Evolutionary conservation across 35 echinoderm and acorn worm genomes (phyloP).

Genomic region (Apostichopus japonicus): DNA sequence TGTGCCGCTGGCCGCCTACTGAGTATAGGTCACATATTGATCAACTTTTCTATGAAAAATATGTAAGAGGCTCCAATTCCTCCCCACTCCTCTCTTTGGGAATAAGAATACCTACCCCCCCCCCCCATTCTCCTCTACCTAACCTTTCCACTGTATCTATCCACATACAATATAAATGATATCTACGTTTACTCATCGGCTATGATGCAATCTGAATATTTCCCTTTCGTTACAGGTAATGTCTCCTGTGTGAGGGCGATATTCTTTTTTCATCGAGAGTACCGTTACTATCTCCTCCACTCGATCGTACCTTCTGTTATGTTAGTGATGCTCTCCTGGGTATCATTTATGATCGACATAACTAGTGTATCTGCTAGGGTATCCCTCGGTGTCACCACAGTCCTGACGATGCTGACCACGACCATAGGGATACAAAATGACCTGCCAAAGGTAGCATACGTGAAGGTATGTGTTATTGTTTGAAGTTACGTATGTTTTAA

Average conservation of each 20-base stretch:
- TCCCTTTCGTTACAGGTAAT: slow-evolving; percentile 40
- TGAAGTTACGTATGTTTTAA: no score
- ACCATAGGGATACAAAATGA: slow-evolving; percentile 73
- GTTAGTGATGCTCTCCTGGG: slow-evolving; percentile 80
- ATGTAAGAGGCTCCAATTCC: no score
- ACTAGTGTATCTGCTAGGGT: slow-evolving; percentile 75
- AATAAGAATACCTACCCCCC: no score
- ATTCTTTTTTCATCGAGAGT: slow-evolving; percentile 65
- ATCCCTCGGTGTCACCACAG: slow-evolving; percentile 78
- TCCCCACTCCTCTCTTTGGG: no score
- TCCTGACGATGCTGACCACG: slow-evolving; percentile 81
- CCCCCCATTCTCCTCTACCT: no score
- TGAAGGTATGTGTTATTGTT: slow-evolving; percentile 80
- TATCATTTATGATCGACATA: slow-evolving; percentile 88
- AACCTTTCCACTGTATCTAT: no score
- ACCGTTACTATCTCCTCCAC: slow-evolving; percentile 90
- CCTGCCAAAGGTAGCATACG: slow-evolving; percentile 79
- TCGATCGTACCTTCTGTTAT: slow-evolving; percentile 78
- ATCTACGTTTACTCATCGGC: no score
- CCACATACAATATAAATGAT: no score
- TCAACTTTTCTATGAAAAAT: no score
- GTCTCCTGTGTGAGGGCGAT: slow-evolving; percentile 71
- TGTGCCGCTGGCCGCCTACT: no score
- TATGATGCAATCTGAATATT: neutral
- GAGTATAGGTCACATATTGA: no score